These are phyloP conservation scores for Centruroides sculpturatus DNA, from an alignment of 1,140 invertebrate genomes.

Conservation along the genomic window DNA sequence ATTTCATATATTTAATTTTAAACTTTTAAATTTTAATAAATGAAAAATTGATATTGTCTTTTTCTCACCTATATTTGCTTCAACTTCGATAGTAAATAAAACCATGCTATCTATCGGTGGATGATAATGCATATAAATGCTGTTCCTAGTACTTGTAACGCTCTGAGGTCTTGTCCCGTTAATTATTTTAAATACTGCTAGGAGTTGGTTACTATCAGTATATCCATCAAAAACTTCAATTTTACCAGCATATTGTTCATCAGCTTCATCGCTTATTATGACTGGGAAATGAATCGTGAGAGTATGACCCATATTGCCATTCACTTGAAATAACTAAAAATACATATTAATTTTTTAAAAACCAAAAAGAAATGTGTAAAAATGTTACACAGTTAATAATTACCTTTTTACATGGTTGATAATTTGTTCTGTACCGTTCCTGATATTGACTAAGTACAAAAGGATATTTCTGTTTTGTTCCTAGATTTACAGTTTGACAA, in stretches of 20 bases:
- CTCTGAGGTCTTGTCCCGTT: constrained; percentile 74
- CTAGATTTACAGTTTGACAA: constrained; percentile 15
- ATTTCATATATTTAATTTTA: too few relatives aligned
- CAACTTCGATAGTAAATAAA: constrained; percentile 55
- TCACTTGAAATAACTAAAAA: constrained; percentile 33
- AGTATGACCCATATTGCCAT: constrained; percentile 46
- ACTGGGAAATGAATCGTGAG: constrained; percentile 69
- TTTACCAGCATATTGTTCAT: constrained; percentile 51
- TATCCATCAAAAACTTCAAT: constrained; percentile 62
- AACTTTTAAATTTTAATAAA: too few relatives aligned
- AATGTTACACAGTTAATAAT: neutral
- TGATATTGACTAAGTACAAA: constrained; percentile 16
- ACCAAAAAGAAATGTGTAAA: neutral
- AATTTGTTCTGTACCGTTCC: neutral
- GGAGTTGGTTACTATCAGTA: constrained; percentile 8
- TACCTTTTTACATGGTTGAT: constrained; percentile 8
- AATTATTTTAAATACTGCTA: constrained; percentile 16
- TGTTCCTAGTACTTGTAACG: constrained; percentile 56
- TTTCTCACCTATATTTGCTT: constrained; percentile 32
- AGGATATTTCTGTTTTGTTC: constrained; percentile 18
- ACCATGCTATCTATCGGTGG: constrained; percentile 51
- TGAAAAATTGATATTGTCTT: neutral
- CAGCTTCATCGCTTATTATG: constrained; percentile 40
- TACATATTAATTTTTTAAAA: constrained; percentile 35
- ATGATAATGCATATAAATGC: constrained; percentile 56